Percentiles rank a stretch among this genome's conserved stretches.
phyloP scores from a whole-genome alignment of 2,113 vertebrate genomes.

The Coryphaenoides rupestris region DNA sequence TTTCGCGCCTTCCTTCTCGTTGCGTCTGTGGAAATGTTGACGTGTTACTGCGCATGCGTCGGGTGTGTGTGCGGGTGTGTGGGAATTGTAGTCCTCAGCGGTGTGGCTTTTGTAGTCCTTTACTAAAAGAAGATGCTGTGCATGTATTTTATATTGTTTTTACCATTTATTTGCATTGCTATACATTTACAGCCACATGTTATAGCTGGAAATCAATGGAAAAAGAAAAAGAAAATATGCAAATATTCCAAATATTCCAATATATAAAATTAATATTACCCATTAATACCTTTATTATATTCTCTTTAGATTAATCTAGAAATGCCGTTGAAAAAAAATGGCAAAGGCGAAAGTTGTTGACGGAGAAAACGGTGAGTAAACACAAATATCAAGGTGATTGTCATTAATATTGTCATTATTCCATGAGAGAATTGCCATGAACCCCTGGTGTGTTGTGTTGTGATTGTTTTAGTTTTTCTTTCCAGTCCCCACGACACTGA shows the following conservation, averaged over 20 bases:
- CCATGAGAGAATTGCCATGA: slow-evolving; percentile 13
- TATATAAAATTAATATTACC: too few relatives aligned
- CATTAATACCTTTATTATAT: too few relatives aligned
- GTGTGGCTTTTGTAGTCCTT: too few relatives aligned
- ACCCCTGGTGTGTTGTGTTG: background rate
- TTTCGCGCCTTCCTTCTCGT: slow-evolving; percentile 21
- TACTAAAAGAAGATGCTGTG: background rate
- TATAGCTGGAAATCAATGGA: too few relatives aligned
- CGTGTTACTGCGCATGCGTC: slow-evolving; percentile 46
- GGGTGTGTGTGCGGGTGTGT: background rate
- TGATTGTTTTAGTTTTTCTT: slow-evolving; percentile 1
- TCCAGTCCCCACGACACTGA: slow-evolving; percentile 79
- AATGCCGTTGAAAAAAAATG: slow-evolving; percentile 59
- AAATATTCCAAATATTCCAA: too few relatives aligned
- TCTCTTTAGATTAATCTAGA: slow-evolving; percentile 48
- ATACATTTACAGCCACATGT: too few relatives aligned
- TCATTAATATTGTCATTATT: slow-evolving; percentile 5
- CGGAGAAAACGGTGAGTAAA: slow-evolving; percentile 48
- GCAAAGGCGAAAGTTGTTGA: slow-evolving; percentile 60
- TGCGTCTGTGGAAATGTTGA: slow-evolving; percentile 48
- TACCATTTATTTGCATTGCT: too few relatives aligned
- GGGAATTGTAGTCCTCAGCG: slow-evolving; percentile 39
- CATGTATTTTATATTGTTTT: too few relatives aligned
- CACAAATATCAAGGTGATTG: too few relatives aligned
- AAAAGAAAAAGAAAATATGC: too few relatives aligned